Evolutionary conservation across 1,140 invertebrate genomes (phyloP), one percentile per base, ranked within the genome.

Genomic region (Drosophila varians): DNA sequence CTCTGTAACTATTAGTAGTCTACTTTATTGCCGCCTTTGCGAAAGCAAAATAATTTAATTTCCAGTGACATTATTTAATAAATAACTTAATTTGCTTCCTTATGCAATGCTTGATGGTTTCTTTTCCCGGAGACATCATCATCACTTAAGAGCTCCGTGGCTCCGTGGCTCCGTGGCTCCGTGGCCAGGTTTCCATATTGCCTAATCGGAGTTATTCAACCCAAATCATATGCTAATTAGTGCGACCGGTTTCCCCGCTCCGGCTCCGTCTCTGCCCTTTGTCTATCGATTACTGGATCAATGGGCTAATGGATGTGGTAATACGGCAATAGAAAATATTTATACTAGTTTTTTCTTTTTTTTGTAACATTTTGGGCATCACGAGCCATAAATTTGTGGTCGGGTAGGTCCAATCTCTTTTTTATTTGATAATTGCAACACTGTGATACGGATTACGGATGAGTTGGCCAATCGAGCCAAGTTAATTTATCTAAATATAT

Each of bases 151-250:
- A 42, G 52, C 53, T 48, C n/a, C n/a, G n/a, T n/a, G 68, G 64
- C 60, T 48, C 42, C 19, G 42, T 60, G 60, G 49, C 55, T n/a
- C n/a, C n/a, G n/a, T n/a, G 68, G 64, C 60, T 48, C 42, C 19
- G 42, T 60, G 60, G 49, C 55, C 69, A 56, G 52, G 68, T 64
- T 68, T 57, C 64, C 12, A 58, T 62, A 49, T 61, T 65, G 42
- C 36, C n/a, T 47, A 55, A 55, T 55, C 69, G n/a, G 23, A 45
- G 46, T 86, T 75, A 75, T 65, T 72, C 40, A 86, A 86, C 53
- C 48, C 54, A 28, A 73, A 86, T 80, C 66, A 53, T 66, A 76
- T 84, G 80, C 58, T 86, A 86, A 84, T 84, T 65, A 38, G 38
- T 57, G 19, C 28, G 68, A 84, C 80, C 82, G 82, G 80, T 84